Percentiles rank a stretch among this genome's conserved stretches.
Conservation (phyloP, 1,140 invertebrate genomes). For the Augochlora pura region DNA sequence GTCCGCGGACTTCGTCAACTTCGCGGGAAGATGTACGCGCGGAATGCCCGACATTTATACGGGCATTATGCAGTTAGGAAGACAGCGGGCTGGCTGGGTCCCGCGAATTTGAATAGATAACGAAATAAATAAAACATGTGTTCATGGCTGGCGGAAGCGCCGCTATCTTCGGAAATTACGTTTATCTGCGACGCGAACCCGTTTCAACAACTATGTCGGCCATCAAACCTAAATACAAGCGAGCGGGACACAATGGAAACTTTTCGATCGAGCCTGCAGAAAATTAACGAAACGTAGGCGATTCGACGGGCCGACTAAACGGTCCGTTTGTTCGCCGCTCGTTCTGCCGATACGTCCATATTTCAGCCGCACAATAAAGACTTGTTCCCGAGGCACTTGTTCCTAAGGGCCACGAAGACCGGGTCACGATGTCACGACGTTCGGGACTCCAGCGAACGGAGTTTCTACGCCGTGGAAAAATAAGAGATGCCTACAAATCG, state of each 20-base stretch:
- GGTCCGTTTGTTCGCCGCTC: background rate
- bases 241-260: background rate
- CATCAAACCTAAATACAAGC: background rate
- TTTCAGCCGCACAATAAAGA: background rate
- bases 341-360: background rate
- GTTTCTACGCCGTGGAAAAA: background rate
- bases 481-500: constrained; percentile 10
- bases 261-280: background rate
- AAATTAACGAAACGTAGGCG: background rate
- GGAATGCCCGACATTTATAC: background rate
- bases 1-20: background rate
- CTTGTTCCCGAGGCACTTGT: background rate
- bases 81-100: no score
- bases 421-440: background rate
- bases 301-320: background rate
- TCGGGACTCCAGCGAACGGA: background rate
- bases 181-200: background rate
- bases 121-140: constrained; percentile 13
- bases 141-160: background rate
- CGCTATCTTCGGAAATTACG: no score
- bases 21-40: background rate
- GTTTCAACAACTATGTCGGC: background rate
- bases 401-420: background rate
- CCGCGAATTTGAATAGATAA: constrained; percentile 8
- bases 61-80: background rate